A percentile compares a stretch with the other conserved stretches of the same genome.
These are phyloP conservation scores for Cotesia congregata DNA, from an alignment of 2,888 invertebrate species.

Conservation along the genomic window DNA sequence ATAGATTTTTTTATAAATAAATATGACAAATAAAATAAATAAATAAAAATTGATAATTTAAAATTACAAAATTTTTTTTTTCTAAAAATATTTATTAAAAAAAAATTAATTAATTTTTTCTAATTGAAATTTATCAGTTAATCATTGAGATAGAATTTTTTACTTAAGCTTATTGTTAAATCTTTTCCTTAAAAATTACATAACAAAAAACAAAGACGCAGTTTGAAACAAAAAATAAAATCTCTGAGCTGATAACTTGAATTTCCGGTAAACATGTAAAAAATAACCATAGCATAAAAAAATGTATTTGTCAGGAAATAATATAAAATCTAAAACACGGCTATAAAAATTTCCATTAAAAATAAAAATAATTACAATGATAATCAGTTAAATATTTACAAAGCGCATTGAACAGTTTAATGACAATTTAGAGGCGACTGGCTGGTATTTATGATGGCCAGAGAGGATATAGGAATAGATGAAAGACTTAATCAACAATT, in stretches of 20 bases:
- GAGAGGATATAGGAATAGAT: not conserved
- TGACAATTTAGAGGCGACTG: not conserved
- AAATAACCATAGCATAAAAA: not conserved
- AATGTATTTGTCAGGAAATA: not conserved
- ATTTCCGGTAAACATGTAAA: not conserved
- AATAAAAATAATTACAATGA: not conserved
- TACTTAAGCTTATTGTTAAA: too few species aligned
- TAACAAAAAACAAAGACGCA: not conserved
- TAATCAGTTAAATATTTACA: not conserved
- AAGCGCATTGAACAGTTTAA: not conserved
- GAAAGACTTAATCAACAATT: not conserved
- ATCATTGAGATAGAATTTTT: too few species aligned
- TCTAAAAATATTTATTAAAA: too few species aligned
- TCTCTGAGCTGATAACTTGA: not conserved
- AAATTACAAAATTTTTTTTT: too few species aligned
- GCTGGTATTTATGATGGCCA: not conserved
- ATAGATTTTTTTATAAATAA: too few species aligned
- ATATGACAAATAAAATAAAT: too few species aligned
- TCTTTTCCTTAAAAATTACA: too few species aligned
- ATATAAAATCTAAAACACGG: not conserved
- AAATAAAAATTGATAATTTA: too few species aligned
- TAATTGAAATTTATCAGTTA: too few species aligned
- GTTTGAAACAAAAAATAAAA: not conserved
- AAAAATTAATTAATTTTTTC: too few species aligned
- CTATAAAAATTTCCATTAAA: not conserved